These are phyloP conservation scores for Onchidella celtica DNA, from an alignment of 2,888 invertebrate species.

Conservation along the genomic window DNA sequence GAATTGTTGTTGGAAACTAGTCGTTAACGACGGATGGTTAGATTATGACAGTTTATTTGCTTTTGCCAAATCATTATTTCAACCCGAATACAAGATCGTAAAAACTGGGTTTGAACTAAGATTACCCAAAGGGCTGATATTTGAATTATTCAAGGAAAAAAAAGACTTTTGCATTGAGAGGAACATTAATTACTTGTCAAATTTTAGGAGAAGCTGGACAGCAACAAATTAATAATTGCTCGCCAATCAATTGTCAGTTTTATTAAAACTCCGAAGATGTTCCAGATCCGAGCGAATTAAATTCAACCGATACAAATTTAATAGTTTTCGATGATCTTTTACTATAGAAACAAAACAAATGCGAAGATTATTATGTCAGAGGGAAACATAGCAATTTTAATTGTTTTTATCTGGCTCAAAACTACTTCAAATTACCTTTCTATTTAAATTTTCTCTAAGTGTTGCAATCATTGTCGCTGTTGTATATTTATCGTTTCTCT, in stretches of 20 bases:
- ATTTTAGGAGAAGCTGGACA: neutral
- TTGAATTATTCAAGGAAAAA: conserved; percentile 5
- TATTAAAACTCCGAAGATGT: conserved; percentile 23
- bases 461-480: too few relatives aligned
- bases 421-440: conserved; percentile 24
- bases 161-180: too few relatives aligned
- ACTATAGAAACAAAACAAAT: conserved; percentile 26
- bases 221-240: neutral
- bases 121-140: conserved; percentile 32
- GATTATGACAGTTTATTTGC: neutral
- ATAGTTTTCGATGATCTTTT: conserved; percentile 25
- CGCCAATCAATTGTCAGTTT: conserved; percentile 14
- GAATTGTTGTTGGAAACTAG: neutral
- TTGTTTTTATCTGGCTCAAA: neutral
- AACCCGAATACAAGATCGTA: conserved; percentile 41
- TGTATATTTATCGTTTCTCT: too few relatives aligned
- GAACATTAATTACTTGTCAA: too few relatives aligned
- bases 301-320: conserved; percentile 1
- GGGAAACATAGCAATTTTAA: conserved; percentile 3
- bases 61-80: conserved; percentile 36
- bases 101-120: conserved; percentile 30
- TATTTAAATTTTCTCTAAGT: too few relatives aligned
- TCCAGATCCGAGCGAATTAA: conserved; percentile 4
- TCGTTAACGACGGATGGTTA: neutral
- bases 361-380: neutral